Base-by-base conservation (phyloP, 2,797 vertebrate genomes). In the Hephaestus fuliginosus region DNA sequence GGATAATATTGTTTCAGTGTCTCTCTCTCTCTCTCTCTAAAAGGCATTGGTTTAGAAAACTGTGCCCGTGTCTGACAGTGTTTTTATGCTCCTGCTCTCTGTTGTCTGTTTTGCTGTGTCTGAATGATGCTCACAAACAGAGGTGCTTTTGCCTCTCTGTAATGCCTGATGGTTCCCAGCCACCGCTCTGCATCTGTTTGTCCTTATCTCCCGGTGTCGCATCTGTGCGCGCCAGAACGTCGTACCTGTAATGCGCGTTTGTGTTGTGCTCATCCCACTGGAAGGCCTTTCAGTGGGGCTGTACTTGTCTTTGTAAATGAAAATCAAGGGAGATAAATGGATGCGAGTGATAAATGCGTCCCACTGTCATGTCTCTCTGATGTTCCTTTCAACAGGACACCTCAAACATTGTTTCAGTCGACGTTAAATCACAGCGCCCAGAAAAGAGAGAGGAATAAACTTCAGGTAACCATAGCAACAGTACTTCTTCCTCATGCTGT, bases 241-340 rank as follows among this genome's bases (percentile, higher is more conserved):
- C 60, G 51, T 48, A n/a, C 43, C 65, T 43, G 36, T 48, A 55
- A 53, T 33, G 39, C n/a, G 33, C 20, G 5, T 60, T 20, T 57
- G 17, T 70, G 52, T 20, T 13, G 33, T 41, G 17, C 20, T 61
- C 20, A 20, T 80, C 44, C 62, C 70, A 36, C 13, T 53, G 48
- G 49, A 63, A 68, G 44, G 66, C 20, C 33, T 60, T 70, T 5
- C 25, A 57, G 28, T 18, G 14, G 14, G 13, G 13, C 56, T 64
- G 43, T 58, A 10, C 33, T 56, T 60, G 69, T 81, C 74, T 52
- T 22, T 58, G 64, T 76, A 61, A 86, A 76, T 80, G 61, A 66
- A 80, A 39, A 72, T 74, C 53, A 48, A 22, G 18, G 14, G 8
- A 33, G 25, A 70, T 56, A 57, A 70, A 73, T 56, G 28, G 71